These are phyloP conservation scores for Vultur gryphus DNA, from an alignment of 2,797 vertebrate genomes.

Conservation along the genomic window DNA sequence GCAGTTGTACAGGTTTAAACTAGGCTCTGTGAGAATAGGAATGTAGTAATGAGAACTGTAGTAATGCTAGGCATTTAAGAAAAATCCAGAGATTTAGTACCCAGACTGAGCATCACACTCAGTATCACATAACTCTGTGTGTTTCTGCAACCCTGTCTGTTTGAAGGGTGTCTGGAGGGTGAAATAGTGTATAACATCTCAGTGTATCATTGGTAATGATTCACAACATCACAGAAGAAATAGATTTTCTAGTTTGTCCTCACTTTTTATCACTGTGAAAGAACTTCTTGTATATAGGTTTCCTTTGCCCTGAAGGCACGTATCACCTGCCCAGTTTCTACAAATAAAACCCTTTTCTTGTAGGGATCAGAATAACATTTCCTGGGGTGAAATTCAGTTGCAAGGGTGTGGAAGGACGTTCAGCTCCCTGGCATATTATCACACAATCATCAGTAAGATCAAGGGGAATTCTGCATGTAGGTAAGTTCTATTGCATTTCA, in stretches of 20 bases:
- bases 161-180: neutral
- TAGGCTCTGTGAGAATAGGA: neutral
- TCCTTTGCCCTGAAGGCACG: neutral
- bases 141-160: neutral
- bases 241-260: neutral
- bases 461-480: neutral
- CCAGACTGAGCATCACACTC: neutral
- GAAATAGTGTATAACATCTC: neutral
- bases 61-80: neutral
- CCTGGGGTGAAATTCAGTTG: neutral
- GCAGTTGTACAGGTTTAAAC: neutral
- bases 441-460: slow-evolving; percentile 20
- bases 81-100: neutral
- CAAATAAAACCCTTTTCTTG: neutral
- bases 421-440: neutral
- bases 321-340: neutral
- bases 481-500: neutral
- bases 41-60: neutral
- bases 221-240: neutral
- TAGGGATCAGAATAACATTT: slow-evolving; percentile 1
- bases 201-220: neutral
- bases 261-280: neutral
- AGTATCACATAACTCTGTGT: neutral
- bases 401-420: neutral
- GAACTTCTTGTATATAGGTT: neutral